phyloP scores from a whole-genome alignment of 2,113 vertebrate genomes.

The Tenebrosternarchus preto region DNA sequence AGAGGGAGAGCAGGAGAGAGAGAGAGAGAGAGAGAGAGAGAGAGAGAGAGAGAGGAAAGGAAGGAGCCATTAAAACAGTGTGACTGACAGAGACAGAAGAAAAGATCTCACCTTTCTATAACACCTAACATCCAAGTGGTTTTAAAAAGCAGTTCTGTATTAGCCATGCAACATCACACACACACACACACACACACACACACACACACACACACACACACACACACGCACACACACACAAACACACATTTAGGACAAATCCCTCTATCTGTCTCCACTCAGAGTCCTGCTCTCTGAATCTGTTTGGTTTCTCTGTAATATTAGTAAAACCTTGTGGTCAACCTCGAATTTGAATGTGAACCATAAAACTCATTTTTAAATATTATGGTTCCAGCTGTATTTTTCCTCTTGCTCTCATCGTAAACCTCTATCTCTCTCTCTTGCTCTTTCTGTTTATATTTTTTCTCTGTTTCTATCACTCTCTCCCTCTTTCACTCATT shows the following conservation, averaged over 20 bases:
- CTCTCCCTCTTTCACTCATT: background rate
- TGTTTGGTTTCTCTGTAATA: constrained; percentile 1
- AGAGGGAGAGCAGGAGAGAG: too few relatives aligned
- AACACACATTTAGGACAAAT: too few relatives aligned
- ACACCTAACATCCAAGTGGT: too few relatives aligned
- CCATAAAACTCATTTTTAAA: constrained; percentile 22
- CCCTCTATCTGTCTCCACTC: background rate
- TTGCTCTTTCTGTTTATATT: background rate
- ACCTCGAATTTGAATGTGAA: constrained; percentile 32
- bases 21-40: background rate
- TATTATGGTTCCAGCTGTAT: background rate
- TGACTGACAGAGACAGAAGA: background rate
- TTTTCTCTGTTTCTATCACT: constrained; percentile 22
- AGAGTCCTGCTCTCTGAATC: background rate
- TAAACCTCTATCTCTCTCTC: constrained; percentile 28
- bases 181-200: constrained; percentile 15
- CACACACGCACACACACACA: constrained; percentile 18
- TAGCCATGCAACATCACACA: background rate
- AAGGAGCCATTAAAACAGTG: background rate
- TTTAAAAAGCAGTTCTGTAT: background rate
- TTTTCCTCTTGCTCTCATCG: constrained; percentile 23
- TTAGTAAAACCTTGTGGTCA: constrained; percentile 28
- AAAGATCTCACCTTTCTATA: background rate
- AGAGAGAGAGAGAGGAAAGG: background rate
- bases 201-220: constrained; percentile 24